A percentile compares a stretch with the other conserved stretches of the same genome.
Conservation (phyloP, 2,113 vertebrate genomes). For the Psettodes erumei region DNA sequence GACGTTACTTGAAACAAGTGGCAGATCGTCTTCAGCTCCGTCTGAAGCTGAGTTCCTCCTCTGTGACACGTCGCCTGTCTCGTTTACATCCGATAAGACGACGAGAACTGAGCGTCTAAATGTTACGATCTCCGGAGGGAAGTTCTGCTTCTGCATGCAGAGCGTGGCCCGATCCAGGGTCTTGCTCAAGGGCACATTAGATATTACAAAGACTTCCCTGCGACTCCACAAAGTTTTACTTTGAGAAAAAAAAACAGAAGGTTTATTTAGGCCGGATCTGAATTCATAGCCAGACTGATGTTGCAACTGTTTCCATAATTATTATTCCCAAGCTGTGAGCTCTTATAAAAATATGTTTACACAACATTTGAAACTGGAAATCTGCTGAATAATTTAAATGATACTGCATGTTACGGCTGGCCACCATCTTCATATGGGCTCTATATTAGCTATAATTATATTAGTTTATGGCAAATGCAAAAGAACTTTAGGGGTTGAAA, state of each 20-base stretch:
- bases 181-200: not conserved
- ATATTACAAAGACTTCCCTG: not conserved
- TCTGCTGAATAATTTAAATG: not conserved
- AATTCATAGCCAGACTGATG: not conserved
- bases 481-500: not conserved
- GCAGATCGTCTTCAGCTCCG: slow-evolving; percentile 9
- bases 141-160: not conserved
- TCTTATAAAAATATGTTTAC: not conserved
- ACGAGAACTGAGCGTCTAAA: slow-evolving; percentile 9
- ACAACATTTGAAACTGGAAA: not conserved
- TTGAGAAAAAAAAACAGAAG: not conserved
- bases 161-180: not conserved
- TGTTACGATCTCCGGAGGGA: not conserved
- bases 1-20: not conserved
- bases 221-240: not conserved
- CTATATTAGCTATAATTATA: not conserved
- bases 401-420: not conserved
- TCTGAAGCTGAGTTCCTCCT: slow-evolving; percentile 1
- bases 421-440: not conserved
- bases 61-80: not conserved
- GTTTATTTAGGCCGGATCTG: not conserved
- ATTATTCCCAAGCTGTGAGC: not conserved
- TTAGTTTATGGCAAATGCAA: not conserved
- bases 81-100: slow-evolving; percentile 1
- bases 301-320: not conserved